These are phyloP conservation scores for Aphis craccivora DNA, from an alignment of 1,140 invertebrate species.

Conservation along the genomic window DNA sequence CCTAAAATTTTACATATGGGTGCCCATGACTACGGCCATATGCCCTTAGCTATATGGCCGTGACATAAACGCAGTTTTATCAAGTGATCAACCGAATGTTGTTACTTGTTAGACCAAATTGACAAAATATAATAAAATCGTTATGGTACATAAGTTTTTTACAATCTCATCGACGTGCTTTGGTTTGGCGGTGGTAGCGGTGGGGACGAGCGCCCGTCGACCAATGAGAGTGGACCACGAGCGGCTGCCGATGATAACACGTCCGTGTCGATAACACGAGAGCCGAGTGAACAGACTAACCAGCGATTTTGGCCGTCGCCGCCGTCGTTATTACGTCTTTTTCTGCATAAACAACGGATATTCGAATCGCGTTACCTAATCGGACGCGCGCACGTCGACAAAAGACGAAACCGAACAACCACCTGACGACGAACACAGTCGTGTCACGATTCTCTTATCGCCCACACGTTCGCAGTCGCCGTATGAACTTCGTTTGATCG, in stretches of 20 bases:
- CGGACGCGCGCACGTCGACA: neutral
- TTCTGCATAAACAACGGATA: neutral
- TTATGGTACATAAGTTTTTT: neutral
- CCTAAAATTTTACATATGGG: too few species aligned
- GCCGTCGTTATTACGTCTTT: neutral
- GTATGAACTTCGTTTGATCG: neutral
- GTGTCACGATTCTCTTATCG: neutral
- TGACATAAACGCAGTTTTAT: neutral
- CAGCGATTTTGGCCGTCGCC: neutral
- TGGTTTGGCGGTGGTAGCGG: neutral
- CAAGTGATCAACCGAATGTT: neutral
- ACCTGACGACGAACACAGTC: neutral
- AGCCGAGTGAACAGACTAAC: too few species aligned
- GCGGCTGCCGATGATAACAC: conserved; percentile 17
- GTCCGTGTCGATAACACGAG: neutral
- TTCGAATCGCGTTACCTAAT: neutral
- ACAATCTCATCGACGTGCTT: conserved; percentile 6
- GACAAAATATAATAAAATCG: neutral
- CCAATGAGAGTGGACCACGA: conserved; percentile 44
- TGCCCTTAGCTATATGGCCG: too few species aligned
- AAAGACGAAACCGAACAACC: neutral
- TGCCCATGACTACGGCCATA: too few species aligned
- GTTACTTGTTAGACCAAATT: neutral
- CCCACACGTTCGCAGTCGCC: too few species aligned
- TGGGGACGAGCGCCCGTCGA: neutral